Evolutionary conservation across 2,113 vertebrate genomes (phyloP).

Genomic region (Mus musculus): DNA sequence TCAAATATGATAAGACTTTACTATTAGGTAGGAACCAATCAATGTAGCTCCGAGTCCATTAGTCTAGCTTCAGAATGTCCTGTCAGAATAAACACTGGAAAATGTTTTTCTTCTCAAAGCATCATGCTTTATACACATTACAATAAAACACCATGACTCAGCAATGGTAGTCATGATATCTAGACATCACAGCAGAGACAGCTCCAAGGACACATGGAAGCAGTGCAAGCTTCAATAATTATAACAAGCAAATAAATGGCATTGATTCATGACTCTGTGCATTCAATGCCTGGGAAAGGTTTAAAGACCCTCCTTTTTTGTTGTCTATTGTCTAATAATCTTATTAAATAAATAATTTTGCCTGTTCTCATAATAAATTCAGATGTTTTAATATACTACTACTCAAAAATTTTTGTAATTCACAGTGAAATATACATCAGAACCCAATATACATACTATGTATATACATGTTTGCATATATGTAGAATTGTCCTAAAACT

Average conservation of each 20-base stretch:
- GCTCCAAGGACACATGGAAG: slow-evolving; percentile 42
- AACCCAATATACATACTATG: not conserved
- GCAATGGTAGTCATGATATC: slow-evolving; percentile 39
- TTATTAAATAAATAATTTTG: slow-evolving; percentile 60
- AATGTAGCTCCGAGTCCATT: slow-evolving; percentile 18
- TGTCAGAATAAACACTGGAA: slow-evolving; percentile 57
- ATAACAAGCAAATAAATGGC: slow-evolving; percentile 60
- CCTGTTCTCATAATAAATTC: slow-evolving; percentile 13
- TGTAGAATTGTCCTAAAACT: not conserved
- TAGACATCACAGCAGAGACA: slow-evolving; percentile 50
- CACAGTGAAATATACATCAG: not conserved
- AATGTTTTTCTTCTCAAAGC: slow-evolving; percentile 66
- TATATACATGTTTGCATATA: not conserved
- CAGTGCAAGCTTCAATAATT: slow-evolving; percentile 10
- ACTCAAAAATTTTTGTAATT: not conserved
- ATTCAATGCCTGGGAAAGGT: slow-evolving; percentile 47
- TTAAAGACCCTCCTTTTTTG: not conserved
- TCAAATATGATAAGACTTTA: slow-evolving; percentile 40
- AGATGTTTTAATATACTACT: not conserved
- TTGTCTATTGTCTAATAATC: slow-evolving; percentile 1
- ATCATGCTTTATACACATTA: slow-evolving; percentile 47
- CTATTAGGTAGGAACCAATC: not conserved
- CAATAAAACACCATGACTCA: slow-evolving; percentile 56
- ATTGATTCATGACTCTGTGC: slow-evolving; percentile 53
- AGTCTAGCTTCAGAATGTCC: slow-evolving; percentile 23